Evolutionary conservation across 53 echinoderm and acorn worm species (phyloP).

Genomic region (Pentamera pediparva): DNA sequence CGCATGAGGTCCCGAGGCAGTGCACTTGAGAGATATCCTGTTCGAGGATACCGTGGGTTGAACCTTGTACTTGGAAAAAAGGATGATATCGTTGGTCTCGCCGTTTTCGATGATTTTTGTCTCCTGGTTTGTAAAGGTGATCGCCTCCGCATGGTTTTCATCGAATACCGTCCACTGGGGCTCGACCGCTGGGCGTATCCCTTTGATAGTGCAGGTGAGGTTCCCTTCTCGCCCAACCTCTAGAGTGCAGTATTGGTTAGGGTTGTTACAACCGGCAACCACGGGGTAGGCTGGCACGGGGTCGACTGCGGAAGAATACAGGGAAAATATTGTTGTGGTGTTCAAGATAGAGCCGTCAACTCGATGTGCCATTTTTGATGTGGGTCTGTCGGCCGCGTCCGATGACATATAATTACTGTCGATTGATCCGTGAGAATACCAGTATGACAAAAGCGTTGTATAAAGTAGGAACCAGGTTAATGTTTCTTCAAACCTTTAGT

Average conservation of each 20-base stretch:
- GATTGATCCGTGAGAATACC: too few relatives aligned
- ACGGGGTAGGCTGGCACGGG: neutral
- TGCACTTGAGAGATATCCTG: too few relatives aligned
- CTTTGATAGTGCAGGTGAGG: neutral
- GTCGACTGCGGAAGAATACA: neutral
- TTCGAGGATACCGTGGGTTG: too few relatives aligned
- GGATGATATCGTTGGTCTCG: neutral
- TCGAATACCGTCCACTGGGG: neutral
- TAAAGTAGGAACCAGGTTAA: too few relatives aligned
- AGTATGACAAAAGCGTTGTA: too few relatives aligned
- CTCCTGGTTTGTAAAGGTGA: neutral
- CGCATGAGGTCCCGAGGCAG: too few relatives aligned
- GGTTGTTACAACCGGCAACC: neutral
- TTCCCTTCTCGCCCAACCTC: neutral
- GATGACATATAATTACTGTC: too few relatives aligned
- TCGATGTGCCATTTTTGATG: too few relatives aligned
- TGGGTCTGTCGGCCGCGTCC: too few relatives aligned
- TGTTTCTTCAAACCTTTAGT: too few relatives aligned
- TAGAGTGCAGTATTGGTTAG: neutral
- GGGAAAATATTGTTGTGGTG: too few relatives aligned
- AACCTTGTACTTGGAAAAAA: neutral
- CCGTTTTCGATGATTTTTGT: neutral
- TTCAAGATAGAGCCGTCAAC: too few relatives aligned
- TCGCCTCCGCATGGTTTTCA: neutral
- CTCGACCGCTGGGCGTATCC: neutral